Base-by-base conservation (phyloP, 2,113 vertebrate genomes). In the Misgurnus mizolepis region DNA sequence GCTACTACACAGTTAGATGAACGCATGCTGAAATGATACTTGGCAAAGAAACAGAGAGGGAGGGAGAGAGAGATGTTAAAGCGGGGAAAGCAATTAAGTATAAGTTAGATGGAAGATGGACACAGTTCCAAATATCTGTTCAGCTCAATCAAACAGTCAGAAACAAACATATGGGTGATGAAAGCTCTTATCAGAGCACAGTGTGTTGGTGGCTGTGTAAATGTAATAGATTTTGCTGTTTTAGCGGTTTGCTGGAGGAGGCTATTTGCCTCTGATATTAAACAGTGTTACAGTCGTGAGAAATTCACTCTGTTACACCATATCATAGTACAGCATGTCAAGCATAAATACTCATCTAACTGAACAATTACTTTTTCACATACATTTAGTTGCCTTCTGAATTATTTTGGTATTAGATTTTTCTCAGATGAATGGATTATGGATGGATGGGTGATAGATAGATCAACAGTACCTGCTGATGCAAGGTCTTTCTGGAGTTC, bases 181-280 rank as follows among this genome's bases (percentile, higher is more conserved):
- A 75, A 75, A 75, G 41, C 73, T 75, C 60, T 61, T 75, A 64
- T 75, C 73, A 49, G 73, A 75, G 55, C n/a, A 18, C 40, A 17
- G 58, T 76, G 67, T 77, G 82, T 71, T 78, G 65, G 74, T 62
- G 79, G 67, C 69, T 85, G 72, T 62, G 79, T 67, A n/a, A 22
- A 64, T 65, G 78, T 66, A 80, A 58, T 64, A 78, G 18, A 65
- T 43, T 75, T 58, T 77, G 80, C 84, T 86, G 87, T 88, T 92
- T 90, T 88, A 90, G 88, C 68, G 43, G 41, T 71, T 73, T 34
- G 50, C 50, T 50, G 27, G 6, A 60, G n/a, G 41, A 45, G 61
- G 49, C 11, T 55, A 27, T n/a, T n/a, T 72, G 55, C 62, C 27
- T 66, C 50, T 66, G 74, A 69, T 72, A 60, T 45, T 74, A 67